These are phyloP conservation scores for Rhincodon typus DNA, from an alignment of 2,797 vertebrate genomes.

Conservation along the genomic window DNA sequence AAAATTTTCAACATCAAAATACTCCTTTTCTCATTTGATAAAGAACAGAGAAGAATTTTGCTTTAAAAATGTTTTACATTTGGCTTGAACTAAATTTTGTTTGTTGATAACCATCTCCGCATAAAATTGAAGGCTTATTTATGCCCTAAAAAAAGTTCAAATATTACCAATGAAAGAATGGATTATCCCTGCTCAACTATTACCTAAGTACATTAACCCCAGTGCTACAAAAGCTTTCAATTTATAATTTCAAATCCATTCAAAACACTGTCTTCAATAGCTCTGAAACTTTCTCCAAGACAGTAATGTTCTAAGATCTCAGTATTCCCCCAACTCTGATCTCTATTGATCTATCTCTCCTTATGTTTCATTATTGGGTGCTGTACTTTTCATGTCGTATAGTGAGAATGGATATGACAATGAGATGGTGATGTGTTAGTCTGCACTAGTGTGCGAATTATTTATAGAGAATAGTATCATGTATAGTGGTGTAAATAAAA, in stretches of 20 bases:
- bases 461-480: too few species aligned
- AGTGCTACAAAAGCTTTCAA: background rate
- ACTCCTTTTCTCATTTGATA: background rate
- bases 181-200: background rate
- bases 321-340: background rate
- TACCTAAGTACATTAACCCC: background rate
- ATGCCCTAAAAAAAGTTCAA: background rate
- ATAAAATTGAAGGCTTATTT: background rate
- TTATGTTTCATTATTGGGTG: background rate
- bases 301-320: background rate
- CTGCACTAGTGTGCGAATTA: too few species aligned
- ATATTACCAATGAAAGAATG: background rate
- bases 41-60: background rate
- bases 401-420: too few species aligned
- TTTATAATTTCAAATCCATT: background rate
- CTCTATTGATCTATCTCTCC: background rate
- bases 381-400: background rate
- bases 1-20: background rate
- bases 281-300: background rate
- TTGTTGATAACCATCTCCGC: background rate
- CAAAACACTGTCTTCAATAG: background rate
- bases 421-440: too few species aligned
- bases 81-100: background rate
- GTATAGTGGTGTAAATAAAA: too few species aligned
- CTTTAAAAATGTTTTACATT: background rate